Evolutionary conservation across 2,797 vertebrate species (phyloP), one percentile per base, ranked within the genome.

Genomic region (Salarias fasciatus): DNA sequence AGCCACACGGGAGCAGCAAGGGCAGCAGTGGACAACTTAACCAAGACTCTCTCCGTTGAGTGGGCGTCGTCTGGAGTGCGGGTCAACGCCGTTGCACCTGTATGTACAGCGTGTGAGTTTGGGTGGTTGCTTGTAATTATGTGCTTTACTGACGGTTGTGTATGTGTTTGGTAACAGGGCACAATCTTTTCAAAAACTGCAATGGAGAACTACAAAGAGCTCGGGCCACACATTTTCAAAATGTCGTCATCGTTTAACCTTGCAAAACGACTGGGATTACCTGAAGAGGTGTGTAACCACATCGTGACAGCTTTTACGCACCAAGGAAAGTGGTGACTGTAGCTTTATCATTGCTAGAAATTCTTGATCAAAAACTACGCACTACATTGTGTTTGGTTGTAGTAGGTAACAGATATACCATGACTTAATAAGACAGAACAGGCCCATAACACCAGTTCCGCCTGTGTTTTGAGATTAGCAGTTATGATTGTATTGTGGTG

Each of bases 1-100:
- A 99, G 97, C 53, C 96, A 98, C 66, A 89, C 93, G 3, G 95
- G 91, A 85, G 97, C 97, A 58, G 95, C 97, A 0, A 93, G 97
- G 76, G 95, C 92, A 15, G 97, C 91, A 0, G 96, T 99, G 83
- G 89, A 94, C 74, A 97, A 94, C 67, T 83, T 98, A 8, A 96
- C 95, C 12, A 99, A 97, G 86, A 93, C 82, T 63, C 90, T 98
- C 53, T 95, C 97, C 50, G 77, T 97, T 2, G 95, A 96, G 63
- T 99, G 97, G 97, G 96, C 97, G 2, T 40, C 62, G 28, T 93
- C 88, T 0, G 96, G 97, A 41, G 85, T 98, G n/a, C 78, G 96
- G 60, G 83, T 99, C 83, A 98, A 98, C 42, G 88, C 94, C 0
- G 58, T 99, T 6, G 95, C 95, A 11, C 96, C 96, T 7, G 97